A percentile compares a stretch with the other conserved stretches of the same genome.
Evolutionary conservation across 1,140 invertebrate genomes (phyloP).

Genomic region (Drosophila subobscura): DNA sequence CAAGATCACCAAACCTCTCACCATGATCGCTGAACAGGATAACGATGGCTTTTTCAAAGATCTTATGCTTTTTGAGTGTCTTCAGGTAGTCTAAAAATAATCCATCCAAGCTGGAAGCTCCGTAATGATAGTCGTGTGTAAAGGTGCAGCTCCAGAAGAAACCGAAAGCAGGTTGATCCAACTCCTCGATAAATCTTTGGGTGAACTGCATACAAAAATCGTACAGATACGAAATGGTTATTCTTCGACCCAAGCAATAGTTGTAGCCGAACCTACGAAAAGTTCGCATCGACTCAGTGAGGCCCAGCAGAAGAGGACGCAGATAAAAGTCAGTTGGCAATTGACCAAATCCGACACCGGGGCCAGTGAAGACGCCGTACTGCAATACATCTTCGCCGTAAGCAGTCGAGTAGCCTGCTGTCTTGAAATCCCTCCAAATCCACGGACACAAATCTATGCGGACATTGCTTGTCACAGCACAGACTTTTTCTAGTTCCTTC

Average conservation of each 20-base stretch:
- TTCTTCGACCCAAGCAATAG: constrained; percentile 85
- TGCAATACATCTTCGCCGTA: constrained; percentile 89
- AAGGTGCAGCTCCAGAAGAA: constrained; percentile 91
- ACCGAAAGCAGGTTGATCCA: constrained; percentile 86
- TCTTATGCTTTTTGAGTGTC: constrained; percentile 31
- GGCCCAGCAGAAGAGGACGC: constrained; percentile 88
- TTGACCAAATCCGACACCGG: constrained; percentile 50
- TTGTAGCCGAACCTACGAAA: constrained; percentile 7
- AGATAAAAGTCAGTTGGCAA: constrained; percentile 92
- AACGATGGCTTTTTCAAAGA: constrained; percentile 88
- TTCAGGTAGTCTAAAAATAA: constrained; percentile 85
- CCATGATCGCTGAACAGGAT: constrained; percentile 96
- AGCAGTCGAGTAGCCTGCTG: constrained; percentile 89
- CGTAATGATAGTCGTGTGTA: constrained; percentile 90
- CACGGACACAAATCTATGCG: not conserved
- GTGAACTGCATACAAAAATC: constrained; percentile 85
- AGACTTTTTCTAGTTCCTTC: not conserved
- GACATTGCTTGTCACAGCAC: not conserved
- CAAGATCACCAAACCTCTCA: constrained; percentile 91
- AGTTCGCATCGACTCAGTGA: constrained; percentile 69
- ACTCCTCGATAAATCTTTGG: constrained; percentile 48
- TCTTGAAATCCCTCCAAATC: constrained; percentile 64
- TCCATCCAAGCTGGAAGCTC: constrained; percentile 87
- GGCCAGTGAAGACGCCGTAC: too few relatives aligned
- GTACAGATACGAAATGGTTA: constrained; percentile 85